phyloP scores from a whole-genome alignment of 2,113 vertebrate species.

The Salvelinus namaycush region DNA sequence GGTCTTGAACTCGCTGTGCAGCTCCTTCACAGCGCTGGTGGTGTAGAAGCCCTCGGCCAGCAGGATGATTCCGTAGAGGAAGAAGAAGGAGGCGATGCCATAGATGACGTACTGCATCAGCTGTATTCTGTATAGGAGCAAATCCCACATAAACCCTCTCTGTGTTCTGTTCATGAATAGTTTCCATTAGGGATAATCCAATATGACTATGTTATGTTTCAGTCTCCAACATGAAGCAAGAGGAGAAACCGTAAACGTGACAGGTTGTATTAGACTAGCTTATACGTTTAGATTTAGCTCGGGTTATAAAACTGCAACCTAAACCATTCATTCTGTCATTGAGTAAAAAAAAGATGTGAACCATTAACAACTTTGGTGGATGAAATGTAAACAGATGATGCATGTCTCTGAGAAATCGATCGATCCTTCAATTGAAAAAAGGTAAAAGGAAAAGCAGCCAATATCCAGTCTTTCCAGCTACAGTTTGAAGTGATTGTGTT shows the following conservation, averaged over 20 bases:
- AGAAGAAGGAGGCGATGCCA: constrained; percentile 96
- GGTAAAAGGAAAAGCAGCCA: no score
- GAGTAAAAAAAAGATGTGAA: constrained; percentile 9
- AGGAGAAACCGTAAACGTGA: no score
- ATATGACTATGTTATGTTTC: no score
- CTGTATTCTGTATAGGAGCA: constrained; percentile 80
- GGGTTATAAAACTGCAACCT: background rate
- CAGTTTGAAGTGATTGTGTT: no score
- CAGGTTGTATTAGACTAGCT: no score
- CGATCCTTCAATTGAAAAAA: background rate
- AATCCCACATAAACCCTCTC: constrained; percentile 8
- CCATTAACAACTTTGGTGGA: constrained; percentile 25
- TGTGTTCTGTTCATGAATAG: background rate
- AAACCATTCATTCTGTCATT: background rate
- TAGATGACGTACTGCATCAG: constrained; percentile 99
- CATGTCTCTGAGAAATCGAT: constrained; percentile 46
- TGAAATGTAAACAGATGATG: constrained; percentile 49
- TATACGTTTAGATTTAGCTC: no score
- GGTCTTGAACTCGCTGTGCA: constrained; percentile 97
- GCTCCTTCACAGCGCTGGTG: constrained; percentile 94
- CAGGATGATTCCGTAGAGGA: constrained; percentile 96
- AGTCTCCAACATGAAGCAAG: no score
- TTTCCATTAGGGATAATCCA: background rate
- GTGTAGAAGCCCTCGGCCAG: constrained; percentile 98
- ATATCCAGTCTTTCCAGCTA: no score